Evolutionary conservation across 1,140 invertebrate genomes (phyloP), one percentile per base, ranked within the genome.

Genomic region (Contarinia nasturtii): DNA sequence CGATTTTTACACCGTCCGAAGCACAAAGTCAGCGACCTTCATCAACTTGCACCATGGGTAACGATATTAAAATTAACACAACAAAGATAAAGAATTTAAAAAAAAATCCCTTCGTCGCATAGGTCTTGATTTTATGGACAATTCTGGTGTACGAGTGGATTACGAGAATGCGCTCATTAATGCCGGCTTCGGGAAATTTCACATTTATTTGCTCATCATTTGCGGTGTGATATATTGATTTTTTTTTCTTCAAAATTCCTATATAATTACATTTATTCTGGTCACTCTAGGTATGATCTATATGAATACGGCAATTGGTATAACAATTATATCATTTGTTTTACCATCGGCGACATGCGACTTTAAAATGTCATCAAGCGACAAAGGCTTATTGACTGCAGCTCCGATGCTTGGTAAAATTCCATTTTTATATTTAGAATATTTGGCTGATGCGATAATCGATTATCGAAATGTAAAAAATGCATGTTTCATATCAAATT

Each of bases 311-410:
- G 79, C 80, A 15, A 80, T 91, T 44, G 86, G 86, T 45, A 78
- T 91, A 47, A 85, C 86, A n/a, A 83, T 89, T 49, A 71, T 86
- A 47, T 86, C 86, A 1, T 82, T 82, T 60, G 79, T 84, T 11
- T 55, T 84, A 45, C 80, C 80, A 1, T 74, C 80, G 2, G 80
- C 80, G 2, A 77, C 77, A 63, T 82, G 80, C 66, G 80, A 84
- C 56, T 75, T 82, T 55, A 60, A 72, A 48, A 82, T 84, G 78
- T 75, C 76, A n/a, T 82, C 79, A 0, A 65, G 69, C 0, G 71
- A 80, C 53, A 82, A 82, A 57, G 80, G 80, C 17, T 78, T 77
- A 71, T 67, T 83, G 2, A 80, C 77, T 2, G 79, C 80, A 14
- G 71, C 78, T n/a, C 79, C 79, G 53, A 80, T 82, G 77, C 66